Evolutionary conservation across 2,888 invertebrate species (phyloP).

Genomic region (Tipula vernalis): DNA sequence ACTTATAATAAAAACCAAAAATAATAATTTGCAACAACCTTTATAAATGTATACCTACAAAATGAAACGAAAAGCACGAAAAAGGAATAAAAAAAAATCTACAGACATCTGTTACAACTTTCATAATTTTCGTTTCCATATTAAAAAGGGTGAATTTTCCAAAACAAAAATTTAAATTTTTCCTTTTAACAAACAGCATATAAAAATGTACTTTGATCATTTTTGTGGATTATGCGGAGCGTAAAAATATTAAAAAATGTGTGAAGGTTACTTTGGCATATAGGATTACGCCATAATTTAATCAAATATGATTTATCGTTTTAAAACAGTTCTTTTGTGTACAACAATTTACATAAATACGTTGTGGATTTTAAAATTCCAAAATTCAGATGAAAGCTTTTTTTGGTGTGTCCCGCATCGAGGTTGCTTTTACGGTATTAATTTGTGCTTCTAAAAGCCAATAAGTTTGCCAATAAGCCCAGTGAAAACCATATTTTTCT

Average conservation of each 20-base stretch:
- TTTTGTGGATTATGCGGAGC: background rate
- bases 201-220: background rate
- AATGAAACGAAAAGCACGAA: background rate
- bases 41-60: background rate
- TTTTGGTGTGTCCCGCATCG: no score
- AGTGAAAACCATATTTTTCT: no score
- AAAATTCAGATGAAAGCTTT: no score
- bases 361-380: no score
- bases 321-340: background rate
- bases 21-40: background rate
- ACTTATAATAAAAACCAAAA: background rate
- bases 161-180: background rate
- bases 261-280: background rate
- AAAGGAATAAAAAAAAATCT: background rate
- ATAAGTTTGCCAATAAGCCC: no score
- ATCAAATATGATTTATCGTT: background rate
- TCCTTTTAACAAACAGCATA: background rate
- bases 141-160: background rate
- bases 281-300: no score
- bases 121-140: background rate
- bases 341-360: no score
- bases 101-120: background rate
- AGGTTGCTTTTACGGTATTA: no score
- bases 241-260: background rate
- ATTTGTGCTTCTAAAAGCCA: no score